These are phyloP conservation scores for Chascanopsetta lugubris DNA, from an alignment of 2,113 vertebrate species.

Conservation along the genomic window DNA sequence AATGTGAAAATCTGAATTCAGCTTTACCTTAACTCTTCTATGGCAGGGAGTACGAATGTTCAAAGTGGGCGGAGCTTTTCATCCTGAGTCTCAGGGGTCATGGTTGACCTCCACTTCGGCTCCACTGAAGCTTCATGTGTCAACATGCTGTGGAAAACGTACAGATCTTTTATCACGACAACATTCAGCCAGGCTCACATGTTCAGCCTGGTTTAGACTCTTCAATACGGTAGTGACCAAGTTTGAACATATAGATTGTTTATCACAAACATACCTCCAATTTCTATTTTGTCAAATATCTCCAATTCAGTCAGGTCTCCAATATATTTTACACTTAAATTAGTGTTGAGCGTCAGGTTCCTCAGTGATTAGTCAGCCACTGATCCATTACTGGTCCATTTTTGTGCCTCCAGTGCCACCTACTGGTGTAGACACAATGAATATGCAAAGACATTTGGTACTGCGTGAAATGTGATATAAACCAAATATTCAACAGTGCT, in stretches of 20 bases:
- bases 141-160: background rate
- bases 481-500: background rate
- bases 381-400: background rate
- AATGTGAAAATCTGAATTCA: slow-evolving; percentile 15
- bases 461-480: too few relatives aligned
- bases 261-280: too few relatives aligned
- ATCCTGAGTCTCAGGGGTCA: background rate
- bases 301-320: too few relatives aligned
- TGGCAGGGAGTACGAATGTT: background rate
- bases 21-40: background rate
- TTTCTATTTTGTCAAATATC: background rate
- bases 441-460: too few relatives aligned
- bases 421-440: slow-evolving; percentile 34
- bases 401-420: slow-evolving; percentile 53
- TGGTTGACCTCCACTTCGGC: background rate
- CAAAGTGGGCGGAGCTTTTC: background rate
- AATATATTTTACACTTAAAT: too few relatives aligned
- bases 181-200: background rate
- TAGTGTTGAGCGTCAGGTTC: too few relatives aligned
- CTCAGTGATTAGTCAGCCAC: background rate
- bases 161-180: background rate
- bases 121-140: slow-evolving; percentile 1
- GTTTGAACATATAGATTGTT: too few relatives aligned
- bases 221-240: too few relatives aligned
- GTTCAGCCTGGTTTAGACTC: background rate